Percentiles rank a stretch among this genome's conserved stretches.
These are phyloP conservation scores for Gobio gobio DNA, from an alignment of 2,113 vertebrate genomes.

Conservation along the genomic window DNA sequence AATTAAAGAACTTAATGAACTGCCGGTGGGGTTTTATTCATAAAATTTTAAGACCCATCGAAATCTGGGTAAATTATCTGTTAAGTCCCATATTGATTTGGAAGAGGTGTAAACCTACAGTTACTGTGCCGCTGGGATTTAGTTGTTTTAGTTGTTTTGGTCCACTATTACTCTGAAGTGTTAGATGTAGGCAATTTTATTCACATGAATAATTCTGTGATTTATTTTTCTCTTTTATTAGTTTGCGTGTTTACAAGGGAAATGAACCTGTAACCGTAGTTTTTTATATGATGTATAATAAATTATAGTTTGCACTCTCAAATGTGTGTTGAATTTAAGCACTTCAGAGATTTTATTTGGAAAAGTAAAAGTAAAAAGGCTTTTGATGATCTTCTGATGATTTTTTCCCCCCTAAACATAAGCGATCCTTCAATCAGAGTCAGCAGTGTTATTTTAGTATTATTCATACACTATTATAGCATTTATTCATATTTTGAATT, in stretches of 20 bases:
- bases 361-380: not conserved
- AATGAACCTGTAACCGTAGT: constrained; percentile 26
- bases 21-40: not conserved
- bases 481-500: not conserved
- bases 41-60: not conserved
- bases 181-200: constrained; percentile 17
- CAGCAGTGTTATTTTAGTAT: not conserved
- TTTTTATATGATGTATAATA: constrained; percentile 51
- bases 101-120: not conserved
- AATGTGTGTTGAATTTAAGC: not conserved
- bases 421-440: not conserved
- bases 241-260: constrained; percentile 32
- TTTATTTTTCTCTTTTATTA: not conserved
- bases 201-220: constrained; percentile 3
- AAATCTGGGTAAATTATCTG: not conserved
- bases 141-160: not conserved
- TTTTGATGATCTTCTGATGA: not conserved
- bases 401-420: not conserved
- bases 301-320: constrained; percentile 48
- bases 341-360: not conserved
- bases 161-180: not conserved
- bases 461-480: not conserved
- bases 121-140: not conserved
- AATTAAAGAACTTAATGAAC: constrained; percentile 24
- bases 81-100: not conserved